Percentiles rank a stretch among this genome's conserved stretches.
Conservation (phyloP, 37 sponge, comb jelly and placozoan genomes). For the Lycopodina hypogea region DNA sequence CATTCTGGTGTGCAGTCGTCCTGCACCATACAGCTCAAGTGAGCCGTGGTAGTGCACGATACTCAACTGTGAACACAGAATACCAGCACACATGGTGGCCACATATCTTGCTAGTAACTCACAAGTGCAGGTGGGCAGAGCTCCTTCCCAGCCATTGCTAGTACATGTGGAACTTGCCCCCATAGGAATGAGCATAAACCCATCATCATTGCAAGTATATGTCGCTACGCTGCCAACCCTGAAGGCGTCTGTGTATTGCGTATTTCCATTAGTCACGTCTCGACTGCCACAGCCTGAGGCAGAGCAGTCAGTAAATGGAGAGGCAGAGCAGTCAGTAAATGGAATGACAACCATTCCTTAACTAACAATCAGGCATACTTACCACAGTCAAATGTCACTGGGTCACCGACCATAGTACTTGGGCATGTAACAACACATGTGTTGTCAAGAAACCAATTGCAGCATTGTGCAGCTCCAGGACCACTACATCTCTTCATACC, state of each 20-base stretch:
- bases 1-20: too few relatives aligned
- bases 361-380: too few relatives aligned
- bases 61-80: too few relatives aligned
- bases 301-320: not conserved
- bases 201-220: not conserved
- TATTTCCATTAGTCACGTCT: not conserved
- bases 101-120: not conserved
- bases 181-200: not conserved
- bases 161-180: not conserved
- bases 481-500: not conserved
- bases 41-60: too few relatives aligned
- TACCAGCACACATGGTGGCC: too few relatives aligned
- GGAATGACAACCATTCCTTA: too few relatives aligned
- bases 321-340: too few relatives aligned
- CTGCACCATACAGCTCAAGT: too few relatives aligned
- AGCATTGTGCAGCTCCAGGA: not conserved
- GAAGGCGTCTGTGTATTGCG: not conserved
- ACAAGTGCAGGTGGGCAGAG: not conserved
- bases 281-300: not conserved
- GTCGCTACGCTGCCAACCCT: not conserved
- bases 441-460: not conserved
- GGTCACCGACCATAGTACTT: not conserved
- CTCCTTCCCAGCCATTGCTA: not conserved
- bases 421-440: not conserved
- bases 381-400: slow-evolving; percentile 4